phyloP scores from a whole-genome alignment of 2,797 vertebrate species.

The Periparus ater region DNA sequence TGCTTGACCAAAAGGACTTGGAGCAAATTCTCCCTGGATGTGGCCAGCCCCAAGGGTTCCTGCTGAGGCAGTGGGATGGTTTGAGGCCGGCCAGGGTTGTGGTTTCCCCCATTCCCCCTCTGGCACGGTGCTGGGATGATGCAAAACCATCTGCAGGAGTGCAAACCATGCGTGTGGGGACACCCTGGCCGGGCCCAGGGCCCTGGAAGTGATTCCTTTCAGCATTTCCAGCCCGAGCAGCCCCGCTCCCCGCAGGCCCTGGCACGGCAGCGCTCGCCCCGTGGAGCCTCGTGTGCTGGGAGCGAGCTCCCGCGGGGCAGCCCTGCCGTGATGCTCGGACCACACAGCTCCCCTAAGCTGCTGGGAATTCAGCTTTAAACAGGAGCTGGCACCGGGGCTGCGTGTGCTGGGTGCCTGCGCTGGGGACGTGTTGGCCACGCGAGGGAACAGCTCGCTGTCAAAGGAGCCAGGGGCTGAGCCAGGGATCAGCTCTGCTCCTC shows the following conservation, averaged over 20 bases:
- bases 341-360: slow-evolving; percentile 18
- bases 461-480: not conserved
- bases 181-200: not conserved
- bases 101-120: not conserved
- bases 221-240: not conserved
- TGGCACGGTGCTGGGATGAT: not conserved
- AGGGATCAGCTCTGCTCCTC: not conserved
- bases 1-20: not conserved
- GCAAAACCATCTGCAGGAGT: not conserved
- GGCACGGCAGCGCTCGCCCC: fast-evolving
- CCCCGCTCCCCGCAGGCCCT: fast-evolving
- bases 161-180: fast-evolving
- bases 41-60: fast-evolving
- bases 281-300: not conserved
- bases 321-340: not conserved
- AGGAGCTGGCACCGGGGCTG: not conserved
- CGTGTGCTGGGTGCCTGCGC: not conserved
- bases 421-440: slow-evolving; percentile 29
- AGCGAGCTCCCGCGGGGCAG: not conserved
- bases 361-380: not conserved
- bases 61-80: not conserved
- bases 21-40: not conserved
- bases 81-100: fast-evolving
- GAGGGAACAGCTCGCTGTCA: not conserved
- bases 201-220: fast-evolving